phyloP scores from a whole-genome alignment of 2,888 invertebrate genomes.

The Phengaris arion region DNA sequence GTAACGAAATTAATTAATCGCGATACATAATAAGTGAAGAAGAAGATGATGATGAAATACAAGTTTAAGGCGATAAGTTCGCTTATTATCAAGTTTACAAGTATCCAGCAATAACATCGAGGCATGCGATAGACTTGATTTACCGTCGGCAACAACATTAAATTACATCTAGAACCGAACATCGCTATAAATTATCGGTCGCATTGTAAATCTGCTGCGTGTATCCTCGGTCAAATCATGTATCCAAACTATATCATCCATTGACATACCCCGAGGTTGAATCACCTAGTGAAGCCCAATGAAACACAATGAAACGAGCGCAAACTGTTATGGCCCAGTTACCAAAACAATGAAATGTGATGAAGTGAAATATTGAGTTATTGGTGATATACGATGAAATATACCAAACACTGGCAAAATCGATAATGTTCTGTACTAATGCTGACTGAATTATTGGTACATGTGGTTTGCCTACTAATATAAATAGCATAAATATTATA shows the following conservation, averaged over 20 bases:
- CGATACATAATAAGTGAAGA: neutral
- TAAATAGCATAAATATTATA: neutral
- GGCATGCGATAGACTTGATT: conserved; percentile 70
- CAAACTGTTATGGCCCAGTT: conserved; percentile 29
- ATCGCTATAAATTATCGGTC: conserved; percentile 73
- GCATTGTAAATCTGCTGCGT: conserved; percentile 75
- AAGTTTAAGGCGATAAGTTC: conserved; percentile 49
- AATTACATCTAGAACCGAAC: conserved; percentile 78
- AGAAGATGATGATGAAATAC: conserved; percentile 39
- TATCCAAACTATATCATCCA: conserved; percentile 63
- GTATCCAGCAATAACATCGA: conserved; percentile 60
- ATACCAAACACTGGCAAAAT: neutral
- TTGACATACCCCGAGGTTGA: conserved; percentile 50
- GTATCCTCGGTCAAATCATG: conserved; percentile 73
- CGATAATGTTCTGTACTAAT: conserved; percentile 1
- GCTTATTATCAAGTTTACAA: conserved; percentile 61
- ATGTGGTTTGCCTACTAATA: neutral
- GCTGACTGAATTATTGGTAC: neutral
- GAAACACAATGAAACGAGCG: conserved; percentile 24
- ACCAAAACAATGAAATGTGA: conserved; percentile 20
- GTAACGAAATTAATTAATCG: neutral
- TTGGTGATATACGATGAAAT: conserved; percentile 11
- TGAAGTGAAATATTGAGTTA: conserved; percentile 25
- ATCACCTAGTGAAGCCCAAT: conserved; percentile 21
- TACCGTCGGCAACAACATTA: conserved; percentile 73